Evolutionary conservation across 1,140 invertebrate species (phyloP), one percentile per base, ranked within the genome.

Genomic region (Aricia agestis): DNA sequence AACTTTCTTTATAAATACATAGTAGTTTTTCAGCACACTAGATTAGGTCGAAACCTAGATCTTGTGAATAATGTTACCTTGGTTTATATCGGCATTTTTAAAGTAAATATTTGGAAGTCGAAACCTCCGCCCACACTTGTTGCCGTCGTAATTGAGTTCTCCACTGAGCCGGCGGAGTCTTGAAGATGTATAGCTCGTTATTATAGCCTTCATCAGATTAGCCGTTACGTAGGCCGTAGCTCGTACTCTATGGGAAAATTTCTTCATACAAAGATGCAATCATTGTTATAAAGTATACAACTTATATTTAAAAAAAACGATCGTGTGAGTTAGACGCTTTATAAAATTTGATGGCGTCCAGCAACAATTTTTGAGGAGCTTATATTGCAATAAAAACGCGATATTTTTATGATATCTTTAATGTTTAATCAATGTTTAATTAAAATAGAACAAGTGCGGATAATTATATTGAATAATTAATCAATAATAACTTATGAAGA

Each of bases 121-220:
- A 63, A 11, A 63, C 10, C 18, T 25, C 18, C 59, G 19, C 59
- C 59, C 59, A 63, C 59, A 63, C 59, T 19, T 7, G n/a, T 25
- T 25, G 25, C 59, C 18, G 59, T 7, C 17, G 19, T 63, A 63
- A 63, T 63, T 63, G 59, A 63, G 59, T 63, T 63, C 59, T 63
- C 59, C 18, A 63, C 6, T 18, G 19, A 18, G 45, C 45, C 45
- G 45, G 45, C 45, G 45, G 6, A 52, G 59, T 63, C 59, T 63
- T 63, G n/a, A 63, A 63, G 59, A 63, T 63, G 59, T 63, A 63
- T 63, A n/a, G n/a, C 59, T 63, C 18, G 17, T 63, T 63, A 63
- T 63, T 63, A 63, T 63, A 63, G 59, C 59, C 59, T 63, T 63
- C 18, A 63, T 63, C 59, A 63, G 59, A 63, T 63, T 63, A 63